phyloP scores from a whole-genome alignment of 1,140 invertebrate species.

The Trinorchestia longiramus region DNA sequence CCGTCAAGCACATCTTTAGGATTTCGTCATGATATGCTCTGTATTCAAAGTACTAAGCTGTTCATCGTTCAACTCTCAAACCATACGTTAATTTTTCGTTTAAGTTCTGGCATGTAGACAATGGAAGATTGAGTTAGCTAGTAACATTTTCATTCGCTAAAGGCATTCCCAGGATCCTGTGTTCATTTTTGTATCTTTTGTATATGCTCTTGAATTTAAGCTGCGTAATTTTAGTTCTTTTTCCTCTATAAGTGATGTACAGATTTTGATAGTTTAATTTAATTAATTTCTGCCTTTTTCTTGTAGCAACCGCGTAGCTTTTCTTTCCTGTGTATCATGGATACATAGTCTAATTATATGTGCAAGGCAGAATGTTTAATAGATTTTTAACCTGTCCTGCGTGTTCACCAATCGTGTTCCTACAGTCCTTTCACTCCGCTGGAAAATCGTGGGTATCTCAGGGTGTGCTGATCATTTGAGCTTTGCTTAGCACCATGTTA shows the following conservation, averaged over 20 bases:
- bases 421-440: too few relatives aligned
- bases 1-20: background rate
- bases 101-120: background rate
- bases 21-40: background rate
- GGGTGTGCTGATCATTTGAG: too few relatives aligned
- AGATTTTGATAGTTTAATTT: background rate
- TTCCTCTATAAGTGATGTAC: background rate
- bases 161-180: background rate
- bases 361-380: too few relatives aligned
- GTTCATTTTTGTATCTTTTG: conserved; percentile 22
- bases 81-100: background rate
- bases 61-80: background rate
- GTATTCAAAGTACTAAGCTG: background rate
- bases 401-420: too few relatives aligned
- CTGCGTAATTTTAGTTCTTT: background rate
- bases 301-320: background rate
- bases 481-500: too few relatives aligned
- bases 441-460: too few relatives aligned
- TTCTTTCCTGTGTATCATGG: background rate
- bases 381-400: too few relatives aligned
- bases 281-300: background rate
- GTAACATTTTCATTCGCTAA: background rate
- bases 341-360: background rate
- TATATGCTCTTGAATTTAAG: conserved; percentile 28
- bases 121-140: background rate